Base-by-base conservation (phyloP, 2,113 vertebrate species). In the Macaca nemestrina region DNA sequence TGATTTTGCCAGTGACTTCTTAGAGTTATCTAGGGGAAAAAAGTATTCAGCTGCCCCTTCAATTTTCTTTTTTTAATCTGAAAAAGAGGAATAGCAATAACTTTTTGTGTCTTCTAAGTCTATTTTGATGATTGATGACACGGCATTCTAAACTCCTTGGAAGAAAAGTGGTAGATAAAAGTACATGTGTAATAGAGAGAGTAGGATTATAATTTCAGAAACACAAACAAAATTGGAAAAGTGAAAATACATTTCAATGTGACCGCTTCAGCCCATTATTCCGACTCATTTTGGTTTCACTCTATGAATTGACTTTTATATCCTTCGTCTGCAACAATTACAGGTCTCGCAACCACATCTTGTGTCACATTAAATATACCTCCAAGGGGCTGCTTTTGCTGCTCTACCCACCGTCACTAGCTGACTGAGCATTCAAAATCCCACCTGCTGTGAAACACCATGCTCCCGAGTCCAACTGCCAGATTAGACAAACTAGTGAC, bases 351-450 rank as follows among this genome's bases (percentile, higher is more conserved):
- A 88, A 48, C 35, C 93, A 94, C 72, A 80, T 57, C 67, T 93
- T 81, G 86, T 67, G 76, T 85, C 85, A 35, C 45, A 32, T 90
- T 94, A 93, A 67, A n/a, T 48, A 35, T 8, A 48, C 45, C 76
- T 88, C 72, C 14, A 12, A 92, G 64, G 87, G 35, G 32, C 23
- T 95, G 91, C 30, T 70, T 94, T 78, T 12, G 30, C 89, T 86
- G 72, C 12, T 59, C 59, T 85, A 20, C 27, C 50, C 40, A 48
- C 59, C 73, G 78, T 93, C 93, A 91, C 82, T 59, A 73, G 57
- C 57, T 78, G 92, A 93, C 86, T 89, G 95, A 96, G 59, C 59
- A 86, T 95, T 95, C 81, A 93, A 88, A 93, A 40, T 78, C 32
- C 35, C 88, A 67, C 95, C 86, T 95, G 93, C 87, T 92, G 85